phyloP scores from a whole-genome alignment of 2,113 vertebrate genomes.

The Halichoerus grypus region DNA sequence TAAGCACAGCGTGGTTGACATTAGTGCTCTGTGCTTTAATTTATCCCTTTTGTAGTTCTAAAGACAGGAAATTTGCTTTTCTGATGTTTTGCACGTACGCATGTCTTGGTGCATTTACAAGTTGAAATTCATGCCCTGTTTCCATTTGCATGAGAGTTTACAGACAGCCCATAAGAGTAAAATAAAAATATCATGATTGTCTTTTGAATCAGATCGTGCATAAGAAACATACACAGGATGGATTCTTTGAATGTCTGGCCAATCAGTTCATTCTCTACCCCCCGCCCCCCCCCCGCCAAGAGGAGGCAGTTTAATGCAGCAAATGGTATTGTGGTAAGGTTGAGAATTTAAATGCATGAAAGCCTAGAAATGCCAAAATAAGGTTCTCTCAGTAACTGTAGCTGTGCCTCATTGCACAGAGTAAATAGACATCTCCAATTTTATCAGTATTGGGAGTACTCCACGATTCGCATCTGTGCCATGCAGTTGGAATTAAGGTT shows the following conservation, averaged over 20 bases:
- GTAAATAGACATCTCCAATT: slow-evolving; percentile 77
- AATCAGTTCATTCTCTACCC: slow-evolving; percentile 66
- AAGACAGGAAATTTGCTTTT: slow-evolving; percentile 39
- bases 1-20: neutral
- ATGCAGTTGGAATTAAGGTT: slow-evolving; percentile 79
- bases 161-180: slow-evolving; percentile 70
- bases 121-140: slow-evolving; percentile 64
- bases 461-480: slow-evolving; percentile 72
- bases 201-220: slow-evolving; percentile 71
- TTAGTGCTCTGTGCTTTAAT: neutral
- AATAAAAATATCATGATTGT: slow-evolving; percentile 81
- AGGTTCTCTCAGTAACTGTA: slow-evolving; percentile 76
- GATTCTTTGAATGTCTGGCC: slow-evolving; percentile 66
- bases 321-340: slow-evolving; percentile 60
- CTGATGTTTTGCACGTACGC: neutral
- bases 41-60: slow-evolving; percentile 51
- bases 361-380: slow-evolving; percentile 76
- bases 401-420: slow-evolving; percentile 80
- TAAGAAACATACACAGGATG: slow-evolving; percentile 62
- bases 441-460: slow-evolving; percentile 73
- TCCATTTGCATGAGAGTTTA: slow-evolving; percentile 73
- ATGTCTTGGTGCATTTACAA: neutral
- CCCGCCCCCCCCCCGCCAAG: neutral
- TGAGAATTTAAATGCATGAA: slow-evolving; percentile 81
- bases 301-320: slow-evolving; percentile 72